Percentiles rank a stretch among this genome's conserved stretches.
These are phyloP conservation scores for Monopis laevigella DNA, from an alignment of 2,888 invertebrate species.

Conservation along the genomic window DNA sequence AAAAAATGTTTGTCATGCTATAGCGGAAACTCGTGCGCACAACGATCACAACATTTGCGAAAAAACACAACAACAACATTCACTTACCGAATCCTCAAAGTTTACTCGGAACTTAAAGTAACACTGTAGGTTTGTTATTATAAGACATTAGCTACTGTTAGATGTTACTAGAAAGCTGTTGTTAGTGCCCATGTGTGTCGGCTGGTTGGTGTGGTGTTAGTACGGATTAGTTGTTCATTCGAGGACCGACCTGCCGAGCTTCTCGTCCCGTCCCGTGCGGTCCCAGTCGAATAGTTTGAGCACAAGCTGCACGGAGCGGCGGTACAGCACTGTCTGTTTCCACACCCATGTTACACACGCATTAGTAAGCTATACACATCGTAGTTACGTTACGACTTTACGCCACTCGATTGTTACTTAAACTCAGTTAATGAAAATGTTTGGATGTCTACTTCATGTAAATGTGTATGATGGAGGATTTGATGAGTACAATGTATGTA, in stretches of 20 bases:
- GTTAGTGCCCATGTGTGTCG: not conserved
- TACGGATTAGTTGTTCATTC: not conserved
- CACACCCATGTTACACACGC: conserved; percentile 43
- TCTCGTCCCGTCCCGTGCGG: conserved; percentile 89
- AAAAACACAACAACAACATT: no score
- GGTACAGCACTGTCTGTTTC: conserved; percentile 51
- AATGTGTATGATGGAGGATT: no score
- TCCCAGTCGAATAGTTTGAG: conserved; percentile 91
- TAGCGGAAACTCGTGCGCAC: no score
- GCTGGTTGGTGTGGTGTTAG: not conserved
- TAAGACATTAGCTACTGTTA: not conserved
- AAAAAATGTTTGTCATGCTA: no score
- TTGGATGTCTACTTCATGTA: no score
- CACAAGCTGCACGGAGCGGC: conserved; percentile 37
- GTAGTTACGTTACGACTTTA: no score
- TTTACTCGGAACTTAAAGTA: no score
- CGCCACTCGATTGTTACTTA: no score
- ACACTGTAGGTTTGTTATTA: no score
- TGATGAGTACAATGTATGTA: not conserved
- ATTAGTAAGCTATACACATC: conserved; percentile 26
- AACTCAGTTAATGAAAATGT: no score
- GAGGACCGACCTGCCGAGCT: conserved; percentile 82
- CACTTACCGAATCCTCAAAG: no score
- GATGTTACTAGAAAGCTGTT: not conserved
- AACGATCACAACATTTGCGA: no score